Conservation (phyloP, 2,888 invertebrate genomes). For the Tridacna crocea region DNA sequence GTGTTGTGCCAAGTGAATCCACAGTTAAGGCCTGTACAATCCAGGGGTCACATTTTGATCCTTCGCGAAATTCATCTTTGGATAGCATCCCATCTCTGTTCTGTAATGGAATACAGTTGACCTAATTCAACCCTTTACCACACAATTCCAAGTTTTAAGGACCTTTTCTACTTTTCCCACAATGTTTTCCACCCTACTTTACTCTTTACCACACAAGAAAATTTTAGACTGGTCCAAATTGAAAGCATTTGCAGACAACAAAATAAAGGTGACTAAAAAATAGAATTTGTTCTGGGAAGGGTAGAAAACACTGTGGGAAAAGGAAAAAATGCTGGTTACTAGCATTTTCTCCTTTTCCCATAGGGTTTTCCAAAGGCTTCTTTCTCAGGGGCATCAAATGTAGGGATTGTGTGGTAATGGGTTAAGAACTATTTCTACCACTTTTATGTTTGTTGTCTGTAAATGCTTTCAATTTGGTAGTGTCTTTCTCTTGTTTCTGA, state of each 20-base stretch:
- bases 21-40: slow-evolving; percentile 85
- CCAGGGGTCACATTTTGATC: slow-evolving; percentile 85
- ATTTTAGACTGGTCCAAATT: too few species aligned
- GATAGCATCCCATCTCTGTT: slow-evolving; percentile 85
- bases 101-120: slow-evolving; percentile 72
- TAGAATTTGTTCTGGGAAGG: too few species aligned
- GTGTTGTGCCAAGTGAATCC: slow-evolving; percentile 62
- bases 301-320: background rate
- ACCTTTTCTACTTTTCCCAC: background rate
- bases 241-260: too few species aligned
- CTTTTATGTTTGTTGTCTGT: too few species aligned
- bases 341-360: background rate
- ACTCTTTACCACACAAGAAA: background rate
- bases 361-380: too few species aligned
- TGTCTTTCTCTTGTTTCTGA: too few species aligned
- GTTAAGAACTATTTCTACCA: too few species aligned
- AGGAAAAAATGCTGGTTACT: background rate
- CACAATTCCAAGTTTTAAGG: background rate
- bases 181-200: background rate
- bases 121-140: background rate
- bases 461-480: too few species aligned
- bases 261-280: too few species aligned
- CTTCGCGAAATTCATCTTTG: slow-evolving; percentile 85
- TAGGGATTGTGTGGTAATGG: too few species aligned
- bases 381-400: too few species aligned